Conservation (phyloP, 2,797 vertebrate genomes). For the Protonibea diacanthus region DNA sequence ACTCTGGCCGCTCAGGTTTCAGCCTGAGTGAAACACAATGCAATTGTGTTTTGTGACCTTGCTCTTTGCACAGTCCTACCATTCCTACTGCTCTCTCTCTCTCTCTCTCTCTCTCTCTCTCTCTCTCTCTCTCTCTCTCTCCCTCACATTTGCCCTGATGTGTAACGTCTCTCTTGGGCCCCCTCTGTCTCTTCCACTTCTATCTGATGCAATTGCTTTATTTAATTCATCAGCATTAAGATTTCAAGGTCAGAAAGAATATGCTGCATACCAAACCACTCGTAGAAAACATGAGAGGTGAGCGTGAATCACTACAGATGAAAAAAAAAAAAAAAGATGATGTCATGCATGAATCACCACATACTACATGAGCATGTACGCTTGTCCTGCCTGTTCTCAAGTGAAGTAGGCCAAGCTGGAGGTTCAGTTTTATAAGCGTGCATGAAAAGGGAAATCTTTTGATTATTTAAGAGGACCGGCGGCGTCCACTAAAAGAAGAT, state of each 20-base stretch:
- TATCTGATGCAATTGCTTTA: slow-evolving; percentile 54
- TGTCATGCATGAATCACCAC: slow-evolving; percentile 52
- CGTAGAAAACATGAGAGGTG: background rate
- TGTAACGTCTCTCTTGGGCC: slow-evolving; percentile 31
- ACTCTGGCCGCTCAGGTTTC: slow-evolving; percentile 77
- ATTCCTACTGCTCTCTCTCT: slow-evolving; percentile 26
- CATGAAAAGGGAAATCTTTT: slow-evolving; percentile 17
- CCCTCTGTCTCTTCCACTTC: slow-evolving; percentile 36
- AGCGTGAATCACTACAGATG: slow-evolving; percentile 41
- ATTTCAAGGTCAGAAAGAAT: slow-evolving; percentile 17
- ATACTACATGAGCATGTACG: background rate
- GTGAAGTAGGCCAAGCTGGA: slow-evolving; percentile 16
- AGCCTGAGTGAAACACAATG: slow-evolving; percentile 79
- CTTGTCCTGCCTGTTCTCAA: background rate
- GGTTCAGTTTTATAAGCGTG: slow-evolving; percentile 3
- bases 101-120: background rate
- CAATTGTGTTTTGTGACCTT: slow-evolving; percentile 74
- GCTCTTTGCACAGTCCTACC: slow-evolving; percentile 64
- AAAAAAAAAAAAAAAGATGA: slow-evolving; percentile 8
- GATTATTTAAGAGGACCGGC: slow-evolving; percentile 34
- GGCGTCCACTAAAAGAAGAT: slow-evolving; percentile 25
- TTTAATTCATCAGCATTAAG: slow-evolving; percentile 53
- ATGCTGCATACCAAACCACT: background rate
- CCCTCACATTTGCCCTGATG: slow-evolving; percentile 33
- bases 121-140: slow-evolving; percentile 5